These are phyloP conservation scores for Sebastes jordani DNA, from an alignment of 2,797 vertebrate species.

Conservation along the genomic window DNA sequence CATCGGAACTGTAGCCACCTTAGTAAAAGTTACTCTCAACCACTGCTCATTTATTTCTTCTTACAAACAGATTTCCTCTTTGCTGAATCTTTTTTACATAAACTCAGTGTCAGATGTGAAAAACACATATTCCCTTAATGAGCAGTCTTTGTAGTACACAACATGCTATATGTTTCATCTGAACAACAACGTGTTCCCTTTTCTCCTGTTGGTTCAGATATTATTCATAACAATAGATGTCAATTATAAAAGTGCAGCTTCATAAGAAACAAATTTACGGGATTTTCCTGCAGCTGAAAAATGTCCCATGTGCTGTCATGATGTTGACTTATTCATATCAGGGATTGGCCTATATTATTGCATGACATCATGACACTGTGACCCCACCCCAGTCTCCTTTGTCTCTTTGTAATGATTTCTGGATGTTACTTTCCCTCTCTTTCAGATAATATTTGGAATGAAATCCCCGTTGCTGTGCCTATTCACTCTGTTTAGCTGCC, in stretches of 20 bases:
- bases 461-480: slow-evolving; percentile 46
- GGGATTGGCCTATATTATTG: slow-evolving; percentile 2
- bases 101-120: not conserved
- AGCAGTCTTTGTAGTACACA: not conserved
- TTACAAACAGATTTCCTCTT: not conserved
- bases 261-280: not conserved
- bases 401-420: slow-evolving; percentile 13
- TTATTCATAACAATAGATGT: not conserved
- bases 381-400: slow-evolving; percentile 17
- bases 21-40: not conserved
- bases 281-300: not conserved
- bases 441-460: slow-evolving; percentile 44
- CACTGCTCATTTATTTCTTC: not conserved
- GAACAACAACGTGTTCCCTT: not conserved
- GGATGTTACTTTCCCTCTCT: slow-evolving; percentile 10
- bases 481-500: slow-evolving; percentile 62
- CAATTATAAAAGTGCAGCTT: not conserved
- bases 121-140: not conserved
- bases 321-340: slow-evolving; percentile 24
- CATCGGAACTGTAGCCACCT: not conserved
- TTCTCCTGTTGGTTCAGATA: not conserved
- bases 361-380: slow-evolving; percentile 41
- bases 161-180: not conserved
- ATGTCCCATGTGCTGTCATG: slow-evolving; percentile 5
- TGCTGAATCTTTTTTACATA: not conserved